phyloP scores from a whole-genome alignment of 2,113 vertebrate genomes.

The Paramisgurnus dabryanus region DNA sequence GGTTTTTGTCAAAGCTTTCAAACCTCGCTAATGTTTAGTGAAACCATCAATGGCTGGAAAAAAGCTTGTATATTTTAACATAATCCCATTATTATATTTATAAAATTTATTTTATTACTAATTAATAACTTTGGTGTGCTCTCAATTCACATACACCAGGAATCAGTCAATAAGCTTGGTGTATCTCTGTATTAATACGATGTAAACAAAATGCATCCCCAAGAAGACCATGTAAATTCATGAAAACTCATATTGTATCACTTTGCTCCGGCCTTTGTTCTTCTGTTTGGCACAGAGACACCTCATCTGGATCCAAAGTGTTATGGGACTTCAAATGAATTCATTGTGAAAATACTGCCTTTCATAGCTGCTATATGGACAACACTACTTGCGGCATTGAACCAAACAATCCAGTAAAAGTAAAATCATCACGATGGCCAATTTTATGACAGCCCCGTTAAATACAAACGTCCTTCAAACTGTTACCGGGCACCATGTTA shows the following conservation, averaged over 20 bases:
- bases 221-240: background rate
- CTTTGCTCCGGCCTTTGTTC: conserved; percentile 35
- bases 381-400: background rate
- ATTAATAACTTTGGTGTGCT: background rate
- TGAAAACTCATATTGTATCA: background rate
- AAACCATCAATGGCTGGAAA: conserved; percentile 38
- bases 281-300: conserved; percentile 4
- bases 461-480: background rate
- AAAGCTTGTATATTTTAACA: background rate
- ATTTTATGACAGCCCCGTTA: background rate
- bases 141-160: background rate
- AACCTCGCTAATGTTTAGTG: conserved; percentile 95
- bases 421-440: background rate
- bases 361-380: background rate
- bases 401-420: background rate
- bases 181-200: background rate
- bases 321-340: background rate
- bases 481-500: background rate
- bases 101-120: background rate
- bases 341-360: background rate
- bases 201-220: background rate
- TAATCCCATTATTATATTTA: conserved; percentile 7
- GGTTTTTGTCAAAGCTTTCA: conserved; percentile 83
- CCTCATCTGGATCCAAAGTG: conserved; percentile 30
- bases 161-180: background rate